Conservation (phyloP, 2,888 invertebrate species). For the Deilephila elpenor region DNA sequence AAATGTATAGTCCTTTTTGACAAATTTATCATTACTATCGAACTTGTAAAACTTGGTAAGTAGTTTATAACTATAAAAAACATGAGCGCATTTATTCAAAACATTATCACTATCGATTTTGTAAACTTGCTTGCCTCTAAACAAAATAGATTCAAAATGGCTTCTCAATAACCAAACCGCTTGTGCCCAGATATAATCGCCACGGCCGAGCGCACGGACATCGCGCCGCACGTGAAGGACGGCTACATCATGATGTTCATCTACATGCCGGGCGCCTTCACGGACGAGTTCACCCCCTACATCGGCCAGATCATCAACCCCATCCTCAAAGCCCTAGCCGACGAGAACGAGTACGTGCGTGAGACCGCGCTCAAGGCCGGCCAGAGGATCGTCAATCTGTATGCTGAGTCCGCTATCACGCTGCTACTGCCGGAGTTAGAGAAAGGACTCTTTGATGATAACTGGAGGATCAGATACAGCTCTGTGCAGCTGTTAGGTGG, state of each 20-base stretch:
- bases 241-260: conserved; percentile 99
- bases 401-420: conserved; percentile 97
- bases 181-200: conserved; percentile 90
- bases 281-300: conserved; percentile 97
- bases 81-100: too few relatives aligned
- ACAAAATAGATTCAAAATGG: too few relatives aligned
- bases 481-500: conserved; percentile 96
- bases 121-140: too few relatives aligned
- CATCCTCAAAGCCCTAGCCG: conserved; percentile 97
- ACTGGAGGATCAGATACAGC: conserved; percentile 98
- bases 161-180: not conserved
- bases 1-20: not conserved
- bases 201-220: conserved; percentile 96
- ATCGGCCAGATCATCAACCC: conserved; percentile 98
- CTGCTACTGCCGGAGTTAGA: conserved; percentile 97
- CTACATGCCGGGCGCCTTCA: conserved; percentile 99
- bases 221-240: conserved; percentile 98
- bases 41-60: too few relatives aligned
- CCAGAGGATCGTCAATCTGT: conserved; percentile 97
- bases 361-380: conserved; percentile 99
- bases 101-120: not conserved
- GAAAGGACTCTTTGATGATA: conserved; percentile 97
- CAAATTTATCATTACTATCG: too few relatives aligned
- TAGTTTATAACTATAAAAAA: too few relatives aligned
- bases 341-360: conserved; percentile 99